Conservation (phyloP, 2,888 invertebrate species). For the Monochamus alternatus region DNA sequence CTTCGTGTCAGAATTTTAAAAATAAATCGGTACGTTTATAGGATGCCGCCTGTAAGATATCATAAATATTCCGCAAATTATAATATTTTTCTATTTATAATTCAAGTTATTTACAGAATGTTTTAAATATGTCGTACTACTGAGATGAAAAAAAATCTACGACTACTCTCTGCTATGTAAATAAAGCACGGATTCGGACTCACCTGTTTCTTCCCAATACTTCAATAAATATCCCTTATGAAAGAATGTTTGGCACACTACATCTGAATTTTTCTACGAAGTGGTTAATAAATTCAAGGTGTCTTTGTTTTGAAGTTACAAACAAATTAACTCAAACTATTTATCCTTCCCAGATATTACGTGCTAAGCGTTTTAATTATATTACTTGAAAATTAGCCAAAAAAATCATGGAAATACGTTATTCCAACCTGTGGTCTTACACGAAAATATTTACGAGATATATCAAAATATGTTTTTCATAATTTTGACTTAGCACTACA, state of each 20-base stretch:
- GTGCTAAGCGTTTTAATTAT: conserved; percentile 31
- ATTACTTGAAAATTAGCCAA: conserved; percentile 26
- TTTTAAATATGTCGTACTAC: conserved; percentile 16
- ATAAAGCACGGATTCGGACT: background rate
- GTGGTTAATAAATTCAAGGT: background rate
- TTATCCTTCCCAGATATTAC: conserved; percentile 7
- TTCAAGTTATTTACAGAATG: conserved; percentile 18
- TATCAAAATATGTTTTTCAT: conserved; percentile 30
- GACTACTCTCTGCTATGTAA: background rate
- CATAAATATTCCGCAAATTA: conserved; percentile 20
- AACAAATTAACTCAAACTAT: conserved; percentile 5
- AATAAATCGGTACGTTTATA: conserved; percentile 16
- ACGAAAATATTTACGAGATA: conserved; percentile 22
- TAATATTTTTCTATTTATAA: conserved; percentile 33
- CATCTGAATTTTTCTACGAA: conserved; percentile 4
- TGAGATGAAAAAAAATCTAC: background rate
- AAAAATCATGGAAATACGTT: conserved; percentile 24
- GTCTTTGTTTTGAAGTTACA: conserved; percentile 4
- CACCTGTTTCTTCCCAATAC: conserved; percentile 2
- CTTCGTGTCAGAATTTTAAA: conserved; percentile 18
- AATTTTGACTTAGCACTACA: conserved; percentile 23
- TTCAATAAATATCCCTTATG: background rate
- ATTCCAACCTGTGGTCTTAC: background rate
- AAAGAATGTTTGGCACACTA: conserved; percentile 9
- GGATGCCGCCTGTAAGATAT: conserved; percentile 14